phyloP scores from a whole-genome alignment of 2,888 invertebrate species.

The Dusona sp. region DNA sequence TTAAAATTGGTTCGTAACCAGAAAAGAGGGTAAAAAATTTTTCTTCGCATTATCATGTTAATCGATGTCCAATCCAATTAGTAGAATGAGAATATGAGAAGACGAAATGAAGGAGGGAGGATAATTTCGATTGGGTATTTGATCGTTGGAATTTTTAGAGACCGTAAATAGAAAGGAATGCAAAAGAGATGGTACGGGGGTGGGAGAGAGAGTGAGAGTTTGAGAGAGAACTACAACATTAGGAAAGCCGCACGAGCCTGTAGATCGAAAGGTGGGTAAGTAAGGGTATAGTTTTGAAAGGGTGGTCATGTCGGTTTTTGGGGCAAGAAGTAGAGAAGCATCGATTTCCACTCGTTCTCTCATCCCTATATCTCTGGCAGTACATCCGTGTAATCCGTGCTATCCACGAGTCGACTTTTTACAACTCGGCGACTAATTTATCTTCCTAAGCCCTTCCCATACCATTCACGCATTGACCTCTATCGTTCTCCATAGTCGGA shows the following conservation, averaged over 20 bases:
- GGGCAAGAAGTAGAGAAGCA: constrained; percentile 71
- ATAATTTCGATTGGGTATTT: not conserved
- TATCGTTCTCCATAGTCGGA: constrained; percentile 58
- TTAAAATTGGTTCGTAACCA: not conserved
- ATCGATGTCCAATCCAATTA: not conserved
- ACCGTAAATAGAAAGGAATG: constrained; percentile 33
- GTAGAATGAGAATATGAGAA: not conserved
- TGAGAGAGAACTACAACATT: not conserved
- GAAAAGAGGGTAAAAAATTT: not conserved
- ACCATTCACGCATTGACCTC: constrained; percentile 31
- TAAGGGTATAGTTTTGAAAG: constrained; percentile 10
- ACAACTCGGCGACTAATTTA: constrained; percentile 78
- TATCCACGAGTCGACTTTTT: constrained; percentile 80
- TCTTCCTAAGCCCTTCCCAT: constrained; percentile 74
- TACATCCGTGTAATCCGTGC: constrained; percentile 78
- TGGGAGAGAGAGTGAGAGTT: constrained; percentile 38
- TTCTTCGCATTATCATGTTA: not conserved
- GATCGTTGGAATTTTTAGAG: not conserved
- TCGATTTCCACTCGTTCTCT: constrained; percentile 70
- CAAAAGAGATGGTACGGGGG: not conserved
- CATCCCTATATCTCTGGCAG: constrained; percentile 42
- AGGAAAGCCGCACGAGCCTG: not conserved
- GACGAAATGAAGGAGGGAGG: not conserved
- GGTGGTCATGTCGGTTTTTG: constrained; percentile 57
- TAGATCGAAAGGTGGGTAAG: not conserved